Base-by-base conservation (phyloP, 2,888 invertebrate species). In the Epinotia brunnichana region DNA sequence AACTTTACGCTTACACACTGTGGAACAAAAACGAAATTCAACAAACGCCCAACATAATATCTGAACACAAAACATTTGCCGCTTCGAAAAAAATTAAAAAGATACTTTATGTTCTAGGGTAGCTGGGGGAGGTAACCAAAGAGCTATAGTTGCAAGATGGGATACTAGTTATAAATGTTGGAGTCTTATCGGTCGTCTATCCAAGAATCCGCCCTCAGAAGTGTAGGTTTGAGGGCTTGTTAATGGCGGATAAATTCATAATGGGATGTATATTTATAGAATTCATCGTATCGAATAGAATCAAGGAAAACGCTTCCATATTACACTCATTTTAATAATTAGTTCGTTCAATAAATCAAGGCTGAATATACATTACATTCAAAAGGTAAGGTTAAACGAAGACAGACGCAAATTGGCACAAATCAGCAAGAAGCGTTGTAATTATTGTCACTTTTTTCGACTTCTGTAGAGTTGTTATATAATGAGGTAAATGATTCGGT, bases 71-170 rank as follows among this genome's bases (percentile, higher is more conserved):
- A 69, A 73, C 62, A 69, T 67, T 69, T 53, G 57, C 63, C 51
- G 9, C 41, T 68, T 15, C 48, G 35, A 70, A 70, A 73, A 72
- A 70, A 73, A 54, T 73, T 54, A 73, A 73, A 73, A 73, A 70
- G 64, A 66, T 70, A 70, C 73, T 66, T 63, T 67, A 60, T 60
- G 73, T 44, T 39, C 60, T 59, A 39, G 74, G 72, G 70, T 63
- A 64, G 70, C 24, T 35, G 39, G 54, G 74, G 54, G 59, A 19
- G 63, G 41, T 13, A 19, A 61, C 39, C 21, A 48, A 39, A 35
- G 56, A 66, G n/a, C 9, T 56, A 66, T 11, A 39, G 41, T 10
- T 56, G n/a, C n/a, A 24, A 21, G 41, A 66, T 56, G 19, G 11
- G 53, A 29, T 15, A n/a, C 54, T 41, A 13, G 41, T 35, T 11